phyloP scores from a whole-genome alignment of 2,113 vertebrate genomes.

The Galeopterus variegatus region DNA sequence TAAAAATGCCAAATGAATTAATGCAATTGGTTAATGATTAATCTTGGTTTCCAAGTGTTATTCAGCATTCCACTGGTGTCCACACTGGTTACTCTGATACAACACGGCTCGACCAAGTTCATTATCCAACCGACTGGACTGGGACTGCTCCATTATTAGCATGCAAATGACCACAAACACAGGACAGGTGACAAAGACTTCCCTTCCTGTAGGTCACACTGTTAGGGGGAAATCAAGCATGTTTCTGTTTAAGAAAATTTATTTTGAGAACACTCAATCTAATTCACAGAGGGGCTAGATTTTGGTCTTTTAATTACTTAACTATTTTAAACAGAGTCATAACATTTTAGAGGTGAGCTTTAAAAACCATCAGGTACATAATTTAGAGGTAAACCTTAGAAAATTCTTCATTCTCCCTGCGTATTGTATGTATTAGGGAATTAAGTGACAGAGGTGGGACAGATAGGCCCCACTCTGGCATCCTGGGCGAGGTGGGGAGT shows the following conservation, averaged over 20 bases:
- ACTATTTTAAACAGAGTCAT: slow-evolving; percentile 56
- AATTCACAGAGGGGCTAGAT: neutral
- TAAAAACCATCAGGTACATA: neutral
- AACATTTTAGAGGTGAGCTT: neutral
- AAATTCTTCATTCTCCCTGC: no score
- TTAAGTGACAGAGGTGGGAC: no score
- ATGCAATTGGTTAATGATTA: slow-evolving; percentile 50
- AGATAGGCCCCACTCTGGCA: neutral
- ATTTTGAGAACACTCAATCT: neutral
- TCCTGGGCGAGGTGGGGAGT: neutral
- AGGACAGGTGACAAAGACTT: slow-evolving; percentile 75
- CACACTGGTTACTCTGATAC: neutral
- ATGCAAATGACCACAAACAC: slow-evolving; percentile 76
- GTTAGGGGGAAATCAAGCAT: neutral
- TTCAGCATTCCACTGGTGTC: neutral
- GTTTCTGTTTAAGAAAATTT: slow-evolving; percentile 31
- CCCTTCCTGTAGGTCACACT: slow-evolving; percentile 57
- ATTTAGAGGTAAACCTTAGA: neutral
- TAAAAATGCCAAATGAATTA: slow-evolving; percentile 20
- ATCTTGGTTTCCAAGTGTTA: slow-evolving; percentile 8
- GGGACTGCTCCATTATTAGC: slow-evolving; percentile 77
- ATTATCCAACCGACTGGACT: slow-evolving; percentile 79
- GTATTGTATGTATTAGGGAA: neutral
- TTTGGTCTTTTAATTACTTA: slow-evolving; percentile 50
- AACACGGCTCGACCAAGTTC: neutral